Percentiles rank a stretch among this genome's conserved stretches.
Evolutionary conservation across 37 sponge, comb jelly and placozoan genomes (phyloP).

Genomic region (Lycopodina hypogea): DNA sequence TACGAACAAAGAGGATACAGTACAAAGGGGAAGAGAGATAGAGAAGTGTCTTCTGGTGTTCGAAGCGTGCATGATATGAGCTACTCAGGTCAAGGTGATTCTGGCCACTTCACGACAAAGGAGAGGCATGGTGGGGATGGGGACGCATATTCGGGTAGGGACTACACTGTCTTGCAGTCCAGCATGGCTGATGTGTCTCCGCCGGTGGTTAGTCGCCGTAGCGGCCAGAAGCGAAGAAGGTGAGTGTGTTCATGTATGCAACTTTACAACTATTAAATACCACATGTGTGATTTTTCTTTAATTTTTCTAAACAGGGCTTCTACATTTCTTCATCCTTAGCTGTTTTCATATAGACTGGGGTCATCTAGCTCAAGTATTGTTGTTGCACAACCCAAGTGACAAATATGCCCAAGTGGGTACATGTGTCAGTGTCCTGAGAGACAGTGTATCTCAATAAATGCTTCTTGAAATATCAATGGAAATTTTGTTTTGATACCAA

Average conservation of each 20-base stretch:
- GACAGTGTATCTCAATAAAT: too few relatives aligned
- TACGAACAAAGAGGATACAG: not conserved
- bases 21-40: not conserved
- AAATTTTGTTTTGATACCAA: too few relatives aligned
- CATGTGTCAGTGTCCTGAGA: too few relatives aligned
- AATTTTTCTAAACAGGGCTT: constrained; percentile 4
- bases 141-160: not conserved
- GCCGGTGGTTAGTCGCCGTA: not conserved
- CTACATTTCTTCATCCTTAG: not conserved
- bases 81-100: not conserved
- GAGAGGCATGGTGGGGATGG: not conserved
- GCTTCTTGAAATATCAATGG: too few relatives aligned
- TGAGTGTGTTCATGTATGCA: not conserved
- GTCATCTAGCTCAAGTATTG: too few relatives aligned
- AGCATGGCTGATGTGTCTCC: not conserved
- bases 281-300: not conserved
- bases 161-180: not conserved
- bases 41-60: not conserved
- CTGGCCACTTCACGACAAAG: not conserved
- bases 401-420: too few relatives aligned
- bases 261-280: too few relatives aligned
- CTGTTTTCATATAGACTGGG: too few relatives aligned
- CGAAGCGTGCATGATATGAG: not conserved
- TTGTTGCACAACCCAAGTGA: too few relatives aligned
- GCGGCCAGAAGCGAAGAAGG: constrained; percentile 4